These are phyloP conservation scores for Mylabris phalerata DNA, from an alignment of 1,140 invertebrate genomes.

Conservation along the genomic window DNA sequence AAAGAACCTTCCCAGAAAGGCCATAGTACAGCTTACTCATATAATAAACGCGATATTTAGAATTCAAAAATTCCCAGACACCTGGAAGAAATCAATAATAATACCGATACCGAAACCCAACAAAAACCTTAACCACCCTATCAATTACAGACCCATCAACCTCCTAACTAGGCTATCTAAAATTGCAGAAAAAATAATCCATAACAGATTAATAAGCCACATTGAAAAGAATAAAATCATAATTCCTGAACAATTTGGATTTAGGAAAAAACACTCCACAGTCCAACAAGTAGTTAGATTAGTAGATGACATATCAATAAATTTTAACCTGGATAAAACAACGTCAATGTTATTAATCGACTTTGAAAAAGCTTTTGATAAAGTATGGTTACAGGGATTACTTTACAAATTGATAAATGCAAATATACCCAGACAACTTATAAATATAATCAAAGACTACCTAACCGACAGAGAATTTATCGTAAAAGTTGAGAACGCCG, in stretches of 20 bases:
- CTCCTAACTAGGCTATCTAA: slow-evolving; percentile 23
- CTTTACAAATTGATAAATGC: slow-evolving; percentile 3
- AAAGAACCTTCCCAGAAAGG: slow-evolving; percentile 11
- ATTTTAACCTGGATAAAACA: background rate
- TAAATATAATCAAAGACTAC: background rate
- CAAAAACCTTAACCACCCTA: slow-evolving; percentile 18
- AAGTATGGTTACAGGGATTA: slow-evolving; percentile 9
- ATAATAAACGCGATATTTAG: slow-evolving; percentile 31
- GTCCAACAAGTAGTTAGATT: background rate
- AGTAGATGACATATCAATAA: background rate
- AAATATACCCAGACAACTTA: too few species aligned
- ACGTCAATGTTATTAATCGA: slow-evolving; percentile 9
- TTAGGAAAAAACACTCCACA: background rate
- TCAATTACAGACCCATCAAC: slow-evolving; percentile 25
- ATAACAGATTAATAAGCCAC: background rate
- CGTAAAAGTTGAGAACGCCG: background rate
- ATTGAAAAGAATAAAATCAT: background rate
- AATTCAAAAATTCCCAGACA: slow-evolving; percentile 30
- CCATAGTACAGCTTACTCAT: background rate
- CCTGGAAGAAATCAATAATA: slow-evolving; percentile 40
- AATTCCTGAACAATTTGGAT: slow-evolving; percentile 16
- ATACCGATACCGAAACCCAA: slow-evolving; percentile 39
- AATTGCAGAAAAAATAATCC: slow-evolving; percentile 26
- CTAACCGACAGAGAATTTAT: background rate
- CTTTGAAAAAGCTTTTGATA: slow-evolving; percentile 33